Evolutionary conservation across 1,140 invertebrate genomes (phyloP), one percentile per base, ranked within the genome.

Genomic region (Drosophila pandora): DNA sequence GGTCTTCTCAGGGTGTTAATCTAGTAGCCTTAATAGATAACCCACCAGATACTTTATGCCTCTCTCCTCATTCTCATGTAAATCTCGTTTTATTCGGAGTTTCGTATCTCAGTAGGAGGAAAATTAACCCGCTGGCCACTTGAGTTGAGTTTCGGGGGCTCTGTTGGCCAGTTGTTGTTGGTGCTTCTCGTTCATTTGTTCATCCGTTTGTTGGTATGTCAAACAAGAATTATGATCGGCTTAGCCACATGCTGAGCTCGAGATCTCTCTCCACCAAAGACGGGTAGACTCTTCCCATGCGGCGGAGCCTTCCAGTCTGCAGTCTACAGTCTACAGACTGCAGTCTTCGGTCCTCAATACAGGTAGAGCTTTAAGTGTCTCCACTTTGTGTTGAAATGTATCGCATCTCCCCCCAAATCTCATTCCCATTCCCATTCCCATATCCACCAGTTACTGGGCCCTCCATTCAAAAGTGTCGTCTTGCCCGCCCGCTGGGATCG

Each of bases 211-310:
- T 91, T 85, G 74, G 72, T 77, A 71, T 90, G 90, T 88, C 90
- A 91, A 91, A 91, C 90, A 91, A 91, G 85, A 91, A 91, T 91
- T 91, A 91, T 91, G 90, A 91, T 91, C 90, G 90, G 90, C 90
- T 91, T 91, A 91, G 90, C 90, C 90, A 91, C 90, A 91, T 91
- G 90, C 90, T 91, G 90, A 90, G 88, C 82, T 53, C 23, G 53
- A 74, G 60, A 58, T 74, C 70, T 74, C 71, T 63, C 59, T 55
- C 59, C 64, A 21, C 43, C 34, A 37, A n/a, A 37, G 34, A 12
- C 22, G 56, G 56, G 43, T 41, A 34, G 56, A 50, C 49, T 71
- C 52, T 22, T 17, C 55, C 39, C 32, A 21, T 41, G 56, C 53
- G 68, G 56, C 47, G 68, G 68, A 71, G 53, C 55, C 68, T 59